Evolutionary conservation across 2,797 vertebrate species (phyloP).

Genomic region (Lophotriccus pileatus): DNA sequence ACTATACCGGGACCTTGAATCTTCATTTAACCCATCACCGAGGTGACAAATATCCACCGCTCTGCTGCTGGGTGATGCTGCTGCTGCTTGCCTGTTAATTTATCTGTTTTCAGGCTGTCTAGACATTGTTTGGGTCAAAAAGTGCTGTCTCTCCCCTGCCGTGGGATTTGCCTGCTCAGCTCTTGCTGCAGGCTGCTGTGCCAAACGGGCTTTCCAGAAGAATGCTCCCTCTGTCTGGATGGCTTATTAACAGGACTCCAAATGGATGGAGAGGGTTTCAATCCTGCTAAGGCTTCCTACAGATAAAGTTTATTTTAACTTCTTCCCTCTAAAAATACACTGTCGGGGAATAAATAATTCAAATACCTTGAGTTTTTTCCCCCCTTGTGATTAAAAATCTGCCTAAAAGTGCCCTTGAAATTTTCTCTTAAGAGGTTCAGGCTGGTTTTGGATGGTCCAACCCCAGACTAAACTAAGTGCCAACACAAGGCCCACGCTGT

Average conservation of each 20-base stretch:
- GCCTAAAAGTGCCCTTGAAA: slow-evolving; percentile 39
- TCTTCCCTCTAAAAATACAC: slow-evolving; percentile 66
- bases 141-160: slow-evolving; percentile 61
- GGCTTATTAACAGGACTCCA: slow-evolving; percentile 54
- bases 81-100: slow-evolving; percentile 69
- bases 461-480: neutral
- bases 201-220: slow-evolving; percentile 59
- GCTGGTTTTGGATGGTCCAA: neutral
- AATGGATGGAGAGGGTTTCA: slow-evolving; percentile 57
- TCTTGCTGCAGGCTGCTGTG: slow-evolving; percentile 54
- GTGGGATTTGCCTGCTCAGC: slow-evolving; percentile 64
- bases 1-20: slow-evolving; percentile 39
- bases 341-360: slow-evolving; percentile 55
- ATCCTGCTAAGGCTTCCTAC: slow-evolving; percentile 68
- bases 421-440: neutral
- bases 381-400: slow-evolving; percentile 21
- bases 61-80: slow-evolving; percentile 67
- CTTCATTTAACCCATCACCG: slow-evolving; percentile 73
- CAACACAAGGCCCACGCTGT: neutral
- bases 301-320: slow-evolving; percentile 74
- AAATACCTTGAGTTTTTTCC: neutral
- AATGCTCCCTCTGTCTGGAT: slow-evolving; percentile 66
- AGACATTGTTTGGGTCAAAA: slow-evolving; percentile 77
- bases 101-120: slow-evolving; percentile 79
- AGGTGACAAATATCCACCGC: slow-evolving; percentile 76